Conservation (phyloP, 2,113 vertebrate genomes). For the Phylloscopus whistleri region DNA sequence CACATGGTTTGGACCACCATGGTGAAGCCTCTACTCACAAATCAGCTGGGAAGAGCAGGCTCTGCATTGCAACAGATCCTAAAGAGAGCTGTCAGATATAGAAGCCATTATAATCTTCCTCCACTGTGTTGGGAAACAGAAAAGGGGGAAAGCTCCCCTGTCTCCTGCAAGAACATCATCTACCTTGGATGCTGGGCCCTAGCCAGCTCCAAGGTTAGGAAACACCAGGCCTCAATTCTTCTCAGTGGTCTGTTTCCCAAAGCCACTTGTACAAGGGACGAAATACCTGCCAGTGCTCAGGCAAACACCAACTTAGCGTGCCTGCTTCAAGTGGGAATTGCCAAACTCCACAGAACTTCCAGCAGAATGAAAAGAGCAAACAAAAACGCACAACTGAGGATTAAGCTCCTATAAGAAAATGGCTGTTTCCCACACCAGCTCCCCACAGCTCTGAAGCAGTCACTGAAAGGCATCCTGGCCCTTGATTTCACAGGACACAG, state of each 20-base stretch:
- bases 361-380: neutral
- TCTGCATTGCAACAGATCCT: neutral
- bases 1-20: neutral
- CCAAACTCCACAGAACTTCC: neutral
- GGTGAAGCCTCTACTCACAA: neutral
- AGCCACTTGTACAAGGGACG: neutral
- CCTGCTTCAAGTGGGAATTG: neutral
- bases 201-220: neutral
- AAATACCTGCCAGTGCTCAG: neutral
- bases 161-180: neutral
- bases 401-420: neutral
- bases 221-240: neutral
- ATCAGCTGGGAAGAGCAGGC: neutral
- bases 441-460: neutral
- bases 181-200: neutral
- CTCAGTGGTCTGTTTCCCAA: neutral
- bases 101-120: neutral
- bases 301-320: neutral
- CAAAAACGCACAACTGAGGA: fast-evolving
- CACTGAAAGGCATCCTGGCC: neutral
- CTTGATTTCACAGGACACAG: neutral
- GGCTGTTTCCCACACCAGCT: neutral
- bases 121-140: neutral
- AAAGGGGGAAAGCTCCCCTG: neutral
- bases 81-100: fast-evolving